A percentile compares a stretch with the other conserved stretches of the same genome.
These are phyloP conservation scores for Rotaria magnacalcarata DNA, from an alignment of 2,888 invertebrate species.

Conservation along the genomic window DNA sequence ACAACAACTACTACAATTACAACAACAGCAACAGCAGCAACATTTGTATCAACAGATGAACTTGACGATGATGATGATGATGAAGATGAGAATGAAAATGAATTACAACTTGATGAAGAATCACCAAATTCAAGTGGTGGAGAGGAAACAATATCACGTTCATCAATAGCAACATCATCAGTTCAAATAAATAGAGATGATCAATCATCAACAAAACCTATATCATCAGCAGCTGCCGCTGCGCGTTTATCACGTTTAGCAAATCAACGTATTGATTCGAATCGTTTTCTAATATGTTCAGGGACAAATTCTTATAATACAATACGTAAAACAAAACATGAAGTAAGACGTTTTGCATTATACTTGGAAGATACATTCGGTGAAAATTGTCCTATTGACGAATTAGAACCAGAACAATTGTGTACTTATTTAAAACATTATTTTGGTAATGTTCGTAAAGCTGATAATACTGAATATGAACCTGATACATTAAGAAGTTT, in stretches of 20 bases:
- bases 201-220: conserved; percentile 5
- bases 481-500: conserved; percentile 35
- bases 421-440: conserved; percentile 27
- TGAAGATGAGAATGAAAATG: not conserved
- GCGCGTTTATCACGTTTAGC: conserved; percentile 35
- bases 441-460: conserved; percentile 31
- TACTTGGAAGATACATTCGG: conserved; percentile 28
- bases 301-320: conserved; percentile 35
- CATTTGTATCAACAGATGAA: not conserved
- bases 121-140: not conserved
- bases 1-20: too few relatives aligned
- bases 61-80: not conserved
- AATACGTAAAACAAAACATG: conserved; percentile 34
- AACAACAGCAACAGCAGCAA: not conserved
- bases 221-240: conserved; percentile 24
- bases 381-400: not conserved
- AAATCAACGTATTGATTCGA: conserved; percentile 27
- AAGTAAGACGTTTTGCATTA: conserved; percentile 31
- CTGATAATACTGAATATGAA: conserved; percentile 27
- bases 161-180: not conserved
- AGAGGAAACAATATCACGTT: not conserved
- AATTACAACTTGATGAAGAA: not conserved
- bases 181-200: not conserved
- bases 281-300: conserved; percentile 25
- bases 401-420: conserved; percentile 31